Conservation (phyloP, 2,888 invertebrate genomes). For the Galeopsomyia nigrocyanea region DNA sequence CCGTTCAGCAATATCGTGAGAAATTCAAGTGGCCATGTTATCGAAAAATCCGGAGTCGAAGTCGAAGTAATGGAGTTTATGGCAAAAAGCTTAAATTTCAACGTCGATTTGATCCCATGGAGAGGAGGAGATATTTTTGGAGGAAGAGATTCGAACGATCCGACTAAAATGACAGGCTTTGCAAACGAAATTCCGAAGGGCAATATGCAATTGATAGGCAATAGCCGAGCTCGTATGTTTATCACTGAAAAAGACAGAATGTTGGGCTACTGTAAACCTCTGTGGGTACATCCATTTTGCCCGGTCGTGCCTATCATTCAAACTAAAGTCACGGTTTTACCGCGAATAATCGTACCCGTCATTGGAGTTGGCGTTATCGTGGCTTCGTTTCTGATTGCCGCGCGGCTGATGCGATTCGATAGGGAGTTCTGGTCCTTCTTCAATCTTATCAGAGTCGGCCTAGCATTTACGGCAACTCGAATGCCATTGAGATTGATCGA, state of each 20-base stretch:
- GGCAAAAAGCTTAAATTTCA: constrained; percentile 15
- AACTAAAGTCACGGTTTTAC: no score
- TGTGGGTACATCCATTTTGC: neutral
- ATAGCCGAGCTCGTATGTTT: neutral
- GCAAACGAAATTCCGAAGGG: neutral
- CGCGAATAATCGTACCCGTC: neutral
- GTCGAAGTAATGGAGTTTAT: neutral
- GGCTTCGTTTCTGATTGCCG: no score
- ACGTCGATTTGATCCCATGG: constrained; percentile 2
- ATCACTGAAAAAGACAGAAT: no score
- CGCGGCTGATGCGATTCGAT: neutral
- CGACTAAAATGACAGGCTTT: neutral
- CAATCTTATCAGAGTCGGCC: neutral
- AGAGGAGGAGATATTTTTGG: neutral
- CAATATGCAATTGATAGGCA: neutral
- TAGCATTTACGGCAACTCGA: neutral
- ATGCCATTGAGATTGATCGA: neutral
- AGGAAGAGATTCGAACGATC: neutral
- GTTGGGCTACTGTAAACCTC: neutral
- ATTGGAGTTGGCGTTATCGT: neutral
- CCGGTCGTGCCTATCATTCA: constrained; percentile 5
- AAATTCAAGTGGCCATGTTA: constrained; percentile 25
- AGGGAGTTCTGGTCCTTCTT: neutral
- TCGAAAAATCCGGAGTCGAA: neutral
- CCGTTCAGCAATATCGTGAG: constrained; percentile 19